Evolutionary conservation across 2,113 vertebrate genomes (phyloP).

Genomic region (Bettongia penicillata): DNA sequence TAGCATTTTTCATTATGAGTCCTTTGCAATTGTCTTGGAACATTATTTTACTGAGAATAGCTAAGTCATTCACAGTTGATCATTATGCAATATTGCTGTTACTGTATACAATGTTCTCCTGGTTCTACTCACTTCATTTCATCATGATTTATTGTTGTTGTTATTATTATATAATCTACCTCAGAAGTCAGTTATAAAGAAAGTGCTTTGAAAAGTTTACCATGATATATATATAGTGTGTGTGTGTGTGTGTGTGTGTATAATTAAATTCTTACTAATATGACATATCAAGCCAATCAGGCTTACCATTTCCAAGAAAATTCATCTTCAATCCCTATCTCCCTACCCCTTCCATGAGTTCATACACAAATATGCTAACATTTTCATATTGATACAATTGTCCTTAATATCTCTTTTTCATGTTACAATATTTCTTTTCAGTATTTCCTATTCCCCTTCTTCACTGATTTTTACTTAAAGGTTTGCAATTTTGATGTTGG

Average conservation of each 20-base stretch:
- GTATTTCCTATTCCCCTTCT: background rate
- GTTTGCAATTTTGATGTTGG: slow-evolving; percentile 12
- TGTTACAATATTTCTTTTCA: background rate
- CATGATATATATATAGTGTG: background rate
- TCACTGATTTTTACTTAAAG: background rate
- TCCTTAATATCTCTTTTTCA: background rate
- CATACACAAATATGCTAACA: background rate
- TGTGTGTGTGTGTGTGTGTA: too few relatives aligned
- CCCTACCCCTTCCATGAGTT: background rate
- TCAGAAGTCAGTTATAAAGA: background rate
- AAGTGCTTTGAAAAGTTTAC: background rate
- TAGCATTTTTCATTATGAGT: background rate
- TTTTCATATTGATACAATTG: background rate
- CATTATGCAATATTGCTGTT: background rate
- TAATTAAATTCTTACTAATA: background rate
- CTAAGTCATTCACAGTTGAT: background rate
- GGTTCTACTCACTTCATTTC: background rate
- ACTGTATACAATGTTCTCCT: background rate
- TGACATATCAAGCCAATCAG: background rate
- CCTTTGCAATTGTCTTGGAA: background rate
- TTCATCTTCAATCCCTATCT: background rate
- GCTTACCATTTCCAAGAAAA: background rate
- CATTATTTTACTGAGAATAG: background rate
- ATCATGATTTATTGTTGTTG: background rate
- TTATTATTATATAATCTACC: background rate